A percentile compares a stretch with the other conserved stretches of the same genome.
Evolutionary conservation across 2,797 vertebrate species (phyloP).

Genomic region (Cephalopachus bancanus): DNA sequence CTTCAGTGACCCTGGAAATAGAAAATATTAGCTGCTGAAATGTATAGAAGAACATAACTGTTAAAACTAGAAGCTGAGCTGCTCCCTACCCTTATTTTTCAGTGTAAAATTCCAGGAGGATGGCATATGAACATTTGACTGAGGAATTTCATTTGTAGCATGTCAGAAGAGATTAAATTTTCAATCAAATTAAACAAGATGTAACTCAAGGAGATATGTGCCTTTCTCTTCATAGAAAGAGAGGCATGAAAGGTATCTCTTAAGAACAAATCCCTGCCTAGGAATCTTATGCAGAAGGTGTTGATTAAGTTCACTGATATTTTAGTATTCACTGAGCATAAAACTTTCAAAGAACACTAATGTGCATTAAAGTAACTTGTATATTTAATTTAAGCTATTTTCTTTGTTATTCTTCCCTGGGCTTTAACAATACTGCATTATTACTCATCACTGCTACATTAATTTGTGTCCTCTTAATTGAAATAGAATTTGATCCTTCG

Average conservation of each 20-base stretch:
- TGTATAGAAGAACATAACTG: not conserved
- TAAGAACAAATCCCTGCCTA: not conserved
- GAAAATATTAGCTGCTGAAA: not conserved
- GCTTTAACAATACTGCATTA: conserved; percentile 12
- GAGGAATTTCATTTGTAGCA: conserved; percentile 6
- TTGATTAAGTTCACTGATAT: conserved; percentile 13
- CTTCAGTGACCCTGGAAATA: not conserved
- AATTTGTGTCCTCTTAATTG: conserved; percentile 21
- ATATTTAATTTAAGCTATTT: conserved; percentile 58
- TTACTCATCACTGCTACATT: conserved; percentile 46
- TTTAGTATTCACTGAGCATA: conserved; percentile 32
- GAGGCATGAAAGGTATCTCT: not conserved
- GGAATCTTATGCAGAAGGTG: not conserved
- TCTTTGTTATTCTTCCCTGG: conserved; percentile 43
- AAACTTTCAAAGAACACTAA: conserved; percentile 24
- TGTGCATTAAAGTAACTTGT: conserved; percentile 36
- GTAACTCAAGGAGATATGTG: not conserved
- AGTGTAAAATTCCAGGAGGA: not conserved
- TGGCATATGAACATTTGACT: not conserved
- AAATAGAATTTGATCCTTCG: conserved; percentile 28
- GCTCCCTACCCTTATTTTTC: no score
- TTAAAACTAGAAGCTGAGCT: not conserved
- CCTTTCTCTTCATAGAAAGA: not conserved
- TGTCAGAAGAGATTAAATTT: not conserved
- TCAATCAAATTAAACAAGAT: conserved; percentile 30